Percentiles rank a stretch among this genome's conserved stretches.
phyloP scores from a whole-genome alignment of 2,888 invertebrate genomes.

The Xestia rhomboidea region DNA sequence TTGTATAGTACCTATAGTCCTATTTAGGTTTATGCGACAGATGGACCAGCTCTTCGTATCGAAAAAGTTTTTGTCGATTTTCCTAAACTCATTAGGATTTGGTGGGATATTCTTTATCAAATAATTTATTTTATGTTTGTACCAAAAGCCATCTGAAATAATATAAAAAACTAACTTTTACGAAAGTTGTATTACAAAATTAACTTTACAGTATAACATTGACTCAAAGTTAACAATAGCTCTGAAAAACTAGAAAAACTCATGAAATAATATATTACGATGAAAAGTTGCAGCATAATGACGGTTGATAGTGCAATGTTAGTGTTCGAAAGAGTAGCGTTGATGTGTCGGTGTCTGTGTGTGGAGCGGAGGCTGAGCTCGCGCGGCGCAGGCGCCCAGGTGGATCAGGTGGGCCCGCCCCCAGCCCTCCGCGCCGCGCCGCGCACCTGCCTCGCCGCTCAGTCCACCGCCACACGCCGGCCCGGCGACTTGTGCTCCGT shows the following conservation, averaged over 20 bases:
- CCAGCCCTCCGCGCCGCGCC: slow-evolving; percentile 85
- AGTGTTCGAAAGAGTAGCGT: slow-evolving; percentile 52
- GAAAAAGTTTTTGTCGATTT: slow-evolving; percentile 4
- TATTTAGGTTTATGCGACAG: slow-evolving; percentile 41
- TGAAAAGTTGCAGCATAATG: slow-evolving; percentile 65
- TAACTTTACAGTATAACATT: background rate
- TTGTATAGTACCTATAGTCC: slow-evolving; percentile 50
- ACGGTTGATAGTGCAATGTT: slow-evolving; percentile 62
- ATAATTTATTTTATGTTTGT: background rate
- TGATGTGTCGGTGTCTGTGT: slow-evolving; percentile 60
- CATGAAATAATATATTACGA: slow-evolving; percentile 64
- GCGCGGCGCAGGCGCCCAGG: slow-evolving; percentile 90
- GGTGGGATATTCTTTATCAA: background rate
- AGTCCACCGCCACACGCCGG: slow-evolving; percentile 86
- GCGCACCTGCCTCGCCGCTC: slow-evolving; percentile 87
- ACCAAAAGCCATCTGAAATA: background rate
- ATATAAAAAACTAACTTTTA: slow-evolving; percentile 10
- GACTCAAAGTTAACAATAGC: background rate
- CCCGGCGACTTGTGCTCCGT: slow-evolving; percentile 89
- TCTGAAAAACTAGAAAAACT: slow-evolving; percentile 45
- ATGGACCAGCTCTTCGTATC: background rate
- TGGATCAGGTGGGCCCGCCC: slow-evolving; percentile 90
- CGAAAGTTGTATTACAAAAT: slow-evolving; percentile 13
- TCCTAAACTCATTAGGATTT: background rate
- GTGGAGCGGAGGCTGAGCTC: slow-evolving; percentile 71